Percentiles rank a stretch among this genome's conserved stretches.
These are phyloP conservation scores for Empidonax alnorum DNA, from an alignment of 2,113 vertebrate species.

Conservation along the genomic window DNA sequence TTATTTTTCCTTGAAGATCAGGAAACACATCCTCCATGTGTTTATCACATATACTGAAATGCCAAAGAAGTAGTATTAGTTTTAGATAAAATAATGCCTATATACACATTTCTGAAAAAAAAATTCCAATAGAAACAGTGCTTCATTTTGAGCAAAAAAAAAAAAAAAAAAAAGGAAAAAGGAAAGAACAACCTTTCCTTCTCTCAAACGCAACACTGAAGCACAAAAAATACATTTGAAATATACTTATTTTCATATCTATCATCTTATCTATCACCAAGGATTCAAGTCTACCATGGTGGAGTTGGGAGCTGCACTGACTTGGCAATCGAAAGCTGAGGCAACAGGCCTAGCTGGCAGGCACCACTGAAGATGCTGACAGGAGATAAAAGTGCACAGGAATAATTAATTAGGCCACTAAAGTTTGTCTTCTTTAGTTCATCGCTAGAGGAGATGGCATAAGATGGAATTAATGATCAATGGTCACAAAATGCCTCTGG, in stretches of 20 bases:
- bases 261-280: background rate
- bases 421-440: background rate
- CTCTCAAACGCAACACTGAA: background rate
- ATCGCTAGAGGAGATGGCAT: background rate
- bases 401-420: background rate
- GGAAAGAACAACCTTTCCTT: background rate
- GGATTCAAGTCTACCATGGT: background rate
- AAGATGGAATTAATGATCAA: background rate
- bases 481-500: background rate
- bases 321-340: background rate
- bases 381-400: background rate
- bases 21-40: background rate
- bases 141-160: background rate
- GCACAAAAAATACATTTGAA: background rate
- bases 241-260: background rate
- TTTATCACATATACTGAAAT: background rate
- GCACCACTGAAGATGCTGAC: background rate
- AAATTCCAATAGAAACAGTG: background rate
- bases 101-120: background rate
- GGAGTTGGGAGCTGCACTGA: background rate
- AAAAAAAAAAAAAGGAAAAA: background rate
- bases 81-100: background rate
- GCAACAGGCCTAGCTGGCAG: background rate
- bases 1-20: constrained; percentile 7
- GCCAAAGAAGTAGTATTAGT: background rate